These are phyloP conservation scores for Platorchestia sp. DNA, from an alignment of 1,140 invertebrate genomes.

Conservation along the genomic window DNA sequence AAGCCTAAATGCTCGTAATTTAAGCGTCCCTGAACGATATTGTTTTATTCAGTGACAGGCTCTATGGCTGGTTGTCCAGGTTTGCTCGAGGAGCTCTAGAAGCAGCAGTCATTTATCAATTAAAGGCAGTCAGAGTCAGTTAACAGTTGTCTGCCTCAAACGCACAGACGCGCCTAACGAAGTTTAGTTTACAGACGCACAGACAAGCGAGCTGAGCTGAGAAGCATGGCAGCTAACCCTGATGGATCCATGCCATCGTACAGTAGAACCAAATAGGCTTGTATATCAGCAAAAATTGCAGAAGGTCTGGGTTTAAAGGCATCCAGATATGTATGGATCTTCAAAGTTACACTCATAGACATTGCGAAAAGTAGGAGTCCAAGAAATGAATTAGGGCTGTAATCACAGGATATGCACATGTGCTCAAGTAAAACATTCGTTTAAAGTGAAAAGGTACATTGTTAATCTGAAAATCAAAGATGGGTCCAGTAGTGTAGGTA, in stretches of 20 bases:
- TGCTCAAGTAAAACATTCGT: too few relatives aligned
- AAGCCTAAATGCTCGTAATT: background rate
- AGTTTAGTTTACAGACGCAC: background rate
- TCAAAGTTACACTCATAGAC: too few relatives aligned
- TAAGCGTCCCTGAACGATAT: background rate
- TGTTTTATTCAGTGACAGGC: background rate
- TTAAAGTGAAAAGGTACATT: too few relatives aligned
- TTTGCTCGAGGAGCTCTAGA: background rate
- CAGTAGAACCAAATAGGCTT: background rate
- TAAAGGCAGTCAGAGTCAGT: background rate
- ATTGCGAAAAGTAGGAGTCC: too few relatives aligned
- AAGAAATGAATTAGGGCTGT: too few relatives aligned
- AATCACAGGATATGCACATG: too few relatives aligned
- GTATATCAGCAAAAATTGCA: background rate
- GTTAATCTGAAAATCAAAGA: too few relatives aligned
- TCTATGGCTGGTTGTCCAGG: background rate
- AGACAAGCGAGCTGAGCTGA: background rate
- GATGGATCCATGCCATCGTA: background rate
- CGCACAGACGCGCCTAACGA: background rate
- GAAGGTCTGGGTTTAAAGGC: too few relatives aligned
- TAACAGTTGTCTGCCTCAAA: background rate
- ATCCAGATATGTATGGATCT: too few relatives aligned
- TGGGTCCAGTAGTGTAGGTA: too few relatives aligned
- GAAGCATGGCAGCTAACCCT: background rate
- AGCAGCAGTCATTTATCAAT: background rate